Conservation (phyloP, 2,797 vertebrate species). For the Sebastes elongatus region DNA sequence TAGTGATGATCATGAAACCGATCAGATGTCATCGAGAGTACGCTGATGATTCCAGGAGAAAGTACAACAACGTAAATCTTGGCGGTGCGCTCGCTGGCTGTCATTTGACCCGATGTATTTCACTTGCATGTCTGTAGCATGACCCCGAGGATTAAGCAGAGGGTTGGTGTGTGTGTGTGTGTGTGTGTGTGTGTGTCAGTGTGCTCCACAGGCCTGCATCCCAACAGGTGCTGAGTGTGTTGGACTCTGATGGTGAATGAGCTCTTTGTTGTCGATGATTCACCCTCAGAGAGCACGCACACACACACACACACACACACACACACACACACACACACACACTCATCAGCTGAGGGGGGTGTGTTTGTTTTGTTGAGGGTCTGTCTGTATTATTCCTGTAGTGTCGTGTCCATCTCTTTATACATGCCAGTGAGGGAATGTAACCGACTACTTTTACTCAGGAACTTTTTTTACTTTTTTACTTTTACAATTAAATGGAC, state of each 20-base stretch:
- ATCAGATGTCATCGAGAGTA: not conserved
- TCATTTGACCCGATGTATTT: slow-evolving; percentile 53
- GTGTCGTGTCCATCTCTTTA: not conserved
- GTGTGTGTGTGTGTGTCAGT: slow-evolving; percentile 33
- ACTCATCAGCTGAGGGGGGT: slow-evolving; percentile 61
- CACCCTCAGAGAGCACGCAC: slow-evolving; percentile 31
- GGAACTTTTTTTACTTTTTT: too few relatives aligned
- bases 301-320: not conserved
- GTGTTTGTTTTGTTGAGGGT: slow-evolving; percentile 14
- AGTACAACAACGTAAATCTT: slow-evolving; percentile 11
- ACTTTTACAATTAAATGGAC: too few relatives aligned
- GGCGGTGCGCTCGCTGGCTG: not conserved
- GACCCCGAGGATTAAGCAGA: slow-evolving; percentile 62
- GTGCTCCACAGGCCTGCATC: slow-evolving; percentile 55
- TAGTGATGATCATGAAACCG: not conserved
- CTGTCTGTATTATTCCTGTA: not conserved
- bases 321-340: not conserved
- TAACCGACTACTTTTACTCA: not conserved
- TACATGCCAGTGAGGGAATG: not conserved
- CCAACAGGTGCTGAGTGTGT: slow-evolving; percentile 78
- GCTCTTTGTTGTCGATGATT: slow-evolving; percentile 76
- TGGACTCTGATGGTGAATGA: slow-evolving; percentile 74
- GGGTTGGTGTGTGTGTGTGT: slow-evolving; percentile 11
- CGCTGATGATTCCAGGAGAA: not conserved
- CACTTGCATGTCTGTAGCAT: slow-evolving; percentile 59